Conservation (phyloP, 2,113 vertebrate species). For the Syngnathus floridae region DNA sequence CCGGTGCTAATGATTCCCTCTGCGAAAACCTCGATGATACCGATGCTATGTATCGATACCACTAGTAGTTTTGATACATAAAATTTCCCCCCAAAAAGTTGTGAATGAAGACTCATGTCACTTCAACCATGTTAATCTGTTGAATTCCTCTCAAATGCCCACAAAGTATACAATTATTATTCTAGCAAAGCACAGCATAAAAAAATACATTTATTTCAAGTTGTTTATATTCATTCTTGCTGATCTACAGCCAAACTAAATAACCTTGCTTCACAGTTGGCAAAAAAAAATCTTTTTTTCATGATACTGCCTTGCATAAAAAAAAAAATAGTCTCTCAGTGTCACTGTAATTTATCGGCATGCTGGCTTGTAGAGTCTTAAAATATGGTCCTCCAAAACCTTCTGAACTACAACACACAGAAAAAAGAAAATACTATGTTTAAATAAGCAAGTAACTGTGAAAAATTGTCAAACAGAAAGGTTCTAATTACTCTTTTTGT, state of each 20-base stretch:
- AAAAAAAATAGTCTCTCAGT: not conserved
- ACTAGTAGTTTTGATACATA: no score
- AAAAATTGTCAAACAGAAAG: not conserved
- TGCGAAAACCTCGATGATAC: not conserved
- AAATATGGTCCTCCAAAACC: conserved; percentile 80
- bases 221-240: conserved; percentile 17
- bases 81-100: no score
- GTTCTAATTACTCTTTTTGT: conserved; percentile 78
- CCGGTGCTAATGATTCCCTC: not conserved
- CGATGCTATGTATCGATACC: no score
- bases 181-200: conserved; percentile 15
- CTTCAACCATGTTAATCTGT: not conserved
- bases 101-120: no score
- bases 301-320: not conserved
- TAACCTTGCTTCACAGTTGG: conserved; percentile 7
- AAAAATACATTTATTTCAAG: conserved; percentile 46
- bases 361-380: conserved; percentile 69
- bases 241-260: conserved; percentile 26
- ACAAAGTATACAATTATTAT: not conserved
- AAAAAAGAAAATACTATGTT: not conserved
- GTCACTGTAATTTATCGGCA: conserved; percentile 15
- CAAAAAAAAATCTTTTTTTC: conserved; percentile 12
- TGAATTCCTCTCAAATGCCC: not conserved
- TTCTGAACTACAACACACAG: conserved; percentile 72
- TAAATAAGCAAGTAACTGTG: not conserved